These are phyloP conservation scores for Stegophylla sp. DNA, from an alignment of 2,888 invertebrate genomes.

Conservation along the genomic window DNA sequence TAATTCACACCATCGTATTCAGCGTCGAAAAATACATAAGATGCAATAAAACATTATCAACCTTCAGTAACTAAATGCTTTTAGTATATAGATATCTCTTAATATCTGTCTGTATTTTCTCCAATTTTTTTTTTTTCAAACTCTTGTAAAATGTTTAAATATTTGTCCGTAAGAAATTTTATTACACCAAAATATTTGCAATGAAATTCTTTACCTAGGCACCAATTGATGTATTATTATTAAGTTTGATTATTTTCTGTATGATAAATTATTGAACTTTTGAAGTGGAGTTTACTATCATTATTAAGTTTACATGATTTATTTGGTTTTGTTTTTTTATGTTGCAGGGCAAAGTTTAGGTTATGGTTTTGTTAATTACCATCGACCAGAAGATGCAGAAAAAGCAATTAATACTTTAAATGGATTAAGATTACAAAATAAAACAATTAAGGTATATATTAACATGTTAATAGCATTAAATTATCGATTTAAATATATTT, in stretches of 20 bases:
- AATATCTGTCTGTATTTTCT: no score
- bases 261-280: background rate
- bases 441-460: conserved; percentile 75
- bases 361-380: conserved; percentile 99
- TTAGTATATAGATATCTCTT: no score
- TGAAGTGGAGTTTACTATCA: background rate
- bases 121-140: no score
- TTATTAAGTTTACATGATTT: background rate
- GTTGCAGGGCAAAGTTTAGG: conserved; percentile 91
- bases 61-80: no score
- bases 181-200: no score
- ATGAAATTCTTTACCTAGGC: no score
- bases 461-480: conserved; percentile 29
- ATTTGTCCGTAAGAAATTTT: no score
- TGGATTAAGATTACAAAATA: conserved; percentile 96
- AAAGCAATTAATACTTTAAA: conserved; percentile 98
- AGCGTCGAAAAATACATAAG: no score
- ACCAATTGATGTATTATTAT: background rate
- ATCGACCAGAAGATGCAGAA: conserved; percentile 95
- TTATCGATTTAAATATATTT: no score
- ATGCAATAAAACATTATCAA: no score
- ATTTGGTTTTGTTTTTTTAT: conserved; percentile 22
- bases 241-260: background rate
- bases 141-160: no score
- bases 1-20: no score